Evolutionary conservation across 1,140 invertebrate genomes (phyloP).

Genomic region (Zaprionus inermis): DNA sequence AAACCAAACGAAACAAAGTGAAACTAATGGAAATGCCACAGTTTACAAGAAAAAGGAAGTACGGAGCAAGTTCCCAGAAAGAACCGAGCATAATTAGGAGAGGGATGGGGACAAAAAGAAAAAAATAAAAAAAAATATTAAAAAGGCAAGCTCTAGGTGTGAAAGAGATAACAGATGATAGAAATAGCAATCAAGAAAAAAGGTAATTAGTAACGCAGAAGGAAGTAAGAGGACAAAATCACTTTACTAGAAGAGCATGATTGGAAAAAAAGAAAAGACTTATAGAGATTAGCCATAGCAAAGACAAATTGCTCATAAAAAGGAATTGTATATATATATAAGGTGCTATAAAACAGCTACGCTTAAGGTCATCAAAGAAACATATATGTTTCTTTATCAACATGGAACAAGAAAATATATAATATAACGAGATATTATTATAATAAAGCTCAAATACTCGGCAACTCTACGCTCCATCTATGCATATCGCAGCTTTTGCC

Average conservation of each 20-base stretch:
- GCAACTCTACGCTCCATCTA: too few relatives aligned
- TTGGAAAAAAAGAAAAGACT: not conserved
- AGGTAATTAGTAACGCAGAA: not conserved
- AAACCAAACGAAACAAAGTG: not conserved
- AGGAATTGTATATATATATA: too few relatives aligned
- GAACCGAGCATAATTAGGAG: not conserved
- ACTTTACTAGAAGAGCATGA: not conserved
- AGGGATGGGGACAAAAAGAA: not conserved
- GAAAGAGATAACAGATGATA: not conserved
- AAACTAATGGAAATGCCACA: conserved; percentile 8
- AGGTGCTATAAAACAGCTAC: too few relatives aligned
- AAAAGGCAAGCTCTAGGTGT: not conserved
- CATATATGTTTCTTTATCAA: too few relatives aligned
- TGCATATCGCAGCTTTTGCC: too few relatives aligned
- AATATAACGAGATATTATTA: not conserved
- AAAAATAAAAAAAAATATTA: not conserved
- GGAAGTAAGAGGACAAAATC: not conserved
- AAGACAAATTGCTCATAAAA: not conserved
- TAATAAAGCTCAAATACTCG: too few relatives aligned
- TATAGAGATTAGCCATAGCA: not conserved
- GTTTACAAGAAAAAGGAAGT: not conserved
- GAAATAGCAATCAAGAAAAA: not conserved
- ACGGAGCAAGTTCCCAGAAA: conserved; percentile 5
- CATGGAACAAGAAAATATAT: not conserved
- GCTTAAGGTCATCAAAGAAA: too few relatives aligned